phyloP scores from a whole-genome alignment of 2,113 vertebrate species.

The Eonycteris spelaea region DNA sequence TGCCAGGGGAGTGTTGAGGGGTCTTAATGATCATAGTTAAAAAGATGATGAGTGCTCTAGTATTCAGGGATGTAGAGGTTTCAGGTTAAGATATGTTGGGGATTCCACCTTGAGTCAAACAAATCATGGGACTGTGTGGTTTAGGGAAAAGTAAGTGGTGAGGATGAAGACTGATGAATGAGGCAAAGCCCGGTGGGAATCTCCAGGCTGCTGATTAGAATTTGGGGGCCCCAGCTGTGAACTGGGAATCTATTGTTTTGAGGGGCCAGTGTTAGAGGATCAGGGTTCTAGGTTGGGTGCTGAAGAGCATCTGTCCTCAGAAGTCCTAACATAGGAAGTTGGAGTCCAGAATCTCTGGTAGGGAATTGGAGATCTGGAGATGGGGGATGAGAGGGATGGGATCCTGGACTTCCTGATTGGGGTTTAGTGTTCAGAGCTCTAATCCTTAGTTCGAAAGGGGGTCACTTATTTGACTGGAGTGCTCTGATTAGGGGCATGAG shows the following conservation, averaged over 20 bases:
- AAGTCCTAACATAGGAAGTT: background rate
- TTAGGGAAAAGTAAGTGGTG: background rate
- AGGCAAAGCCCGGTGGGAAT: background rate
- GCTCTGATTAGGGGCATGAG: background rate
- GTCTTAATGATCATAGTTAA: background rate
- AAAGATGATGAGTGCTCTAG: background rate
- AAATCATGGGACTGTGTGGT: background rate
- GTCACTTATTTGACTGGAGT: background rate
- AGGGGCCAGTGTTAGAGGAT: background rate
- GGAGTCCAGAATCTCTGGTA: background rate
- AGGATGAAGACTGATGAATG: background rate
- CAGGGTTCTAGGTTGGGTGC: background rate
- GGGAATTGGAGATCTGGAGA: no score
- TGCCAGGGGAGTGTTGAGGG: background rate
- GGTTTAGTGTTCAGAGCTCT: background rate
- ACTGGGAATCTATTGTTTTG: background rate
- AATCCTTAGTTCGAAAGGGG: background rate
- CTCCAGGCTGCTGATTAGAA: background rate
- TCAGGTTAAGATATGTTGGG: background rate
- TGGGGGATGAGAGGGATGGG: no score
- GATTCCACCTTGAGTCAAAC: background rate
- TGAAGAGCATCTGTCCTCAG: background rate
- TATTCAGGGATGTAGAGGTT: background rate
- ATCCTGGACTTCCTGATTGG: background rate
- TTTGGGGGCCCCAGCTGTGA: background rate